phyloP scores from a whole-genome alignment of 2,888 invertebrate species.

The Lithophane leautieri region DNA sequence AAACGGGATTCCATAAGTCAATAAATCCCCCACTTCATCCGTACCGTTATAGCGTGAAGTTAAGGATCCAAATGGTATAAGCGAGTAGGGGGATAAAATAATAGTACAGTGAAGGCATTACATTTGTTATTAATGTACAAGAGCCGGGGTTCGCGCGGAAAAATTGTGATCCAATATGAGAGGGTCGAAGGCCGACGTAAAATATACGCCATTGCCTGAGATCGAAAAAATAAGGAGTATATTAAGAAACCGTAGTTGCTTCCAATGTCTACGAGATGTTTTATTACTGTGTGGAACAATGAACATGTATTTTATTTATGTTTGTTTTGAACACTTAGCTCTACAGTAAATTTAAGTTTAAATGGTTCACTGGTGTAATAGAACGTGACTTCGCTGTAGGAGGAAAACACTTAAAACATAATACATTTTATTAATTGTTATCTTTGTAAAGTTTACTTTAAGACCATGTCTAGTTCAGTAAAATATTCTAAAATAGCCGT shows the following conservation, averaged over 20 bases:
- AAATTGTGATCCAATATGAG: slow-evolving; percentile 66
- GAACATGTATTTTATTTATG: slow-evolving; percentile 35
- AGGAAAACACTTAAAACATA: slow-evolving; percentile 1
- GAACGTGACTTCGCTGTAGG: slow-evolving; percentile 21
- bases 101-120: slow-evolving; percentile 64
- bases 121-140: slow-evolving; percentile 68
- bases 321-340: slow-evolving; percentile 22
- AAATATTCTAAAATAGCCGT: slow-evolving; percentile 1
- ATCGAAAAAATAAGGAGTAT: slow-evolving; percentile 46
- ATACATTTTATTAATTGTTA: slow-evolving; percentile 2
- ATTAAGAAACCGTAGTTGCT: slow-evolving; percentile 40
- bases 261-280: slow-evolving; percentile 35
- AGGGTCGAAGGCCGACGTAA: slow-evolving; percentile 56
- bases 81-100: slow-evolving; percentile 60
- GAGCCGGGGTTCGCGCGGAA: slow-evolving; percentile 44
- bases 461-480: background rate
- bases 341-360: slow-evolving; percentile 27
- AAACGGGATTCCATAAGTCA: slow-evolving; percentile 67
- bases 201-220: slow-evolving; percentile 38
- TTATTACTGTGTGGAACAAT: slow-evolving; percentile 46
- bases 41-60: slow-evolving; percentile 63
- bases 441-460: slow-evolving; percentile 1
- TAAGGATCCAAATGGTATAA: slow-evolving; percentile 57
- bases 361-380: slow-evolving; percentile 31
- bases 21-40: slow-evolving; percentile 67